Percentiles rank a stretch among this genome's conserved stretches.
phyloP scores from a whole-genome alignment of 2,113 vertebrate genomes.

The Phrynosoma blainvillii region DNA sequence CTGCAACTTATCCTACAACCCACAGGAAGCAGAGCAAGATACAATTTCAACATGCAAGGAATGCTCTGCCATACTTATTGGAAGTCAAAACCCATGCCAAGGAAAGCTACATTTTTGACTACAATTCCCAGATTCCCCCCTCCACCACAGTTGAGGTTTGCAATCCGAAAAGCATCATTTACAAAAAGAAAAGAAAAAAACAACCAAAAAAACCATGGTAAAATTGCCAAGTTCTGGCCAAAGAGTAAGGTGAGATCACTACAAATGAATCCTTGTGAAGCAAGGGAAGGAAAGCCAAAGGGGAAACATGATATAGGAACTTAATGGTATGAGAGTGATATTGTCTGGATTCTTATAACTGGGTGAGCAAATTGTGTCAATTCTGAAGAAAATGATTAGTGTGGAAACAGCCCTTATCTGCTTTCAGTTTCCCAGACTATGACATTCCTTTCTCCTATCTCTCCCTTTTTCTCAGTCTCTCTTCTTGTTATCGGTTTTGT shows the following conservation, averaged over 20 bases:
- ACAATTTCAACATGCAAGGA: background rate
- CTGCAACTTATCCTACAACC: background rate
- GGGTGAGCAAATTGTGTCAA: background rate
- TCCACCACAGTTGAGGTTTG: too few relatives aligned
- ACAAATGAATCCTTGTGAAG: background rate
- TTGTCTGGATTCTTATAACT: background rate
- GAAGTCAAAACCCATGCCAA: too few relatives aligned
- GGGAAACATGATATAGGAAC: background rate
- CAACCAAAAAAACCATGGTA: too few relatives aligned
- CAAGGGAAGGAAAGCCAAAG: background rate
- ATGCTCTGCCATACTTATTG: too few relatives aligned
- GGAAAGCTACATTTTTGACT: too few relatives aligned
- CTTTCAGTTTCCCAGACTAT: background rate
- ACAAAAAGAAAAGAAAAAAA: too few relatives aligned
- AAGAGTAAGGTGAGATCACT: too few relatives aligned
- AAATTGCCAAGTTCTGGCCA: too few relatives aligned
- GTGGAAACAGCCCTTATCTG: background rate
- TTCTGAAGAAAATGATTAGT: constrained; percentile 4
- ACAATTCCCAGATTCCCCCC: too few relatives aligned
- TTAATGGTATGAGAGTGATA: background rate
- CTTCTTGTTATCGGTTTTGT: background rate
- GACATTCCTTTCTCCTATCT: background rate
- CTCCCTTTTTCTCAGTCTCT: background rate
- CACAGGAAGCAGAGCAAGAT: background rate
- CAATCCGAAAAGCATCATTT: too few relatives aligned